Percentiles rank a stretch among this genome's conserved stretches.
Evolutionary conservation across 1,140 invertebrate genomes (phyloP).

Genomic region (Drosophila kurseongensis): DNA sequence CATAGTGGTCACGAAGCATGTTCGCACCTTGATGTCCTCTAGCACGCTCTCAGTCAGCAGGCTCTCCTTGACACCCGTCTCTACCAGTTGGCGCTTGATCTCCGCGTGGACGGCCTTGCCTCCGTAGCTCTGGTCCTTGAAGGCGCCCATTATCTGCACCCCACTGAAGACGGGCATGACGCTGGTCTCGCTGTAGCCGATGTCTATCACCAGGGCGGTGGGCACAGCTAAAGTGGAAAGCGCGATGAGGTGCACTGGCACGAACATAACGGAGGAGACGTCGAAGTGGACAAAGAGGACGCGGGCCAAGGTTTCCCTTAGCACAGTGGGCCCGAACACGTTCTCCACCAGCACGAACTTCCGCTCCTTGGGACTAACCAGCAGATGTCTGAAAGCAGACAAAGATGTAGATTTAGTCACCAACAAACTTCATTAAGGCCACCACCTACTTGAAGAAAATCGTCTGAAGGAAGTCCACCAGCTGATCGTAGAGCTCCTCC

Average conservation of each 20-base stretch:
- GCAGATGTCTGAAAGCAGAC: conserved; percentile 88
- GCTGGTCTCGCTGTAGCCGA: conserved; percentile 93
- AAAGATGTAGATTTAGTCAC: conserved; percentile 9
- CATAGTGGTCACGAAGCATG: conserved; percentile 93
- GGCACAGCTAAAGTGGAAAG: conserved; percentile 91
- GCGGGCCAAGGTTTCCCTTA: conserved; percentile 94
- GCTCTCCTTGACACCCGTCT: conserved; percentile 84
- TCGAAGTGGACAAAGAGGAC: conserved; percentile 97
- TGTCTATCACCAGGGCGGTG: conserved; percentile 93
- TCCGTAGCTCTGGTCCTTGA: conserved; percentile 91
- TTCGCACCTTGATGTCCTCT: conserved; percentile 90
- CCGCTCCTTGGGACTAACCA: conserved; percentile 96
- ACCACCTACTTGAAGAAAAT: conserved; percentile 93
- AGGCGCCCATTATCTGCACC: conserved; percentile 92
- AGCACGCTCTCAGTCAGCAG: conserved; percentile 86
- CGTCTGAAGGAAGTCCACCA: conserved; percentile 95
- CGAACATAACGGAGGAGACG: conserved; percentile 90
- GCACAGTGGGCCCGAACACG: conserved; percentile 91
- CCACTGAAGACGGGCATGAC: conserved; percentile 94
- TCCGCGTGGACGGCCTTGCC: conserved; percentile 88
- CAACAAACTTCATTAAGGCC: conserved; percentile 23
- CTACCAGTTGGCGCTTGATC: conserved; percentile 84
- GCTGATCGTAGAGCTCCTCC: conserved; percentile 93
- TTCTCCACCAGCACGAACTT: conserved; percentile 96
- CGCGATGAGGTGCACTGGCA: conserved; percentile 92